Evolutionary conservation across 2,113 vertebrate genomes (phyloP), one percentile per base, ranked within the genome.

Genomic region (Hucho hucho): DNA sequence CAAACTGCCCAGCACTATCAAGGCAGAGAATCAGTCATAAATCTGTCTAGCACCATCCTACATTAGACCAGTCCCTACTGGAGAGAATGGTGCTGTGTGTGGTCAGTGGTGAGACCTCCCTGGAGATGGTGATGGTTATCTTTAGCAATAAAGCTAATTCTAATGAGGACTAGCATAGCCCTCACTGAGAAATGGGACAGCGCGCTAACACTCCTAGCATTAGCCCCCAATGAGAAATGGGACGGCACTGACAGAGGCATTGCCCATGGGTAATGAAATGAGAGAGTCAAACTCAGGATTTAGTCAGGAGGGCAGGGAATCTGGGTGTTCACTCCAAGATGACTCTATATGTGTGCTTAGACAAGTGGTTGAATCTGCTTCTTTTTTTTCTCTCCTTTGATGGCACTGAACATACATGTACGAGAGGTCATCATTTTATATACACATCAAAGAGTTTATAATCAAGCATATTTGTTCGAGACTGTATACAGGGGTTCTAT

Each of bases 21-120:
- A 37, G 24, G 67, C 46, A 16, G 32, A n/a, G 67, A 22, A 43
- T 61, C 66, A 49, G 75, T 16, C 43, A 29, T 64, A 70, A 25
- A 61, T 76, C 43, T 70, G 22, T 20, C 29, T 14, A 70, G 37
- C 37, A 37, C 37, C 37, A 26, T 37, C 56, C 56, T 6, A 25
- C 29, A 47, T 46, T 58, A 77, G 58, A 18, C 6, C 64, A 66
- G 26, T 16, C 47, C 16, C 28, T 12, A 37, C 16, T 37, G 64
- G 12, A 26, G 37, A 43, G 24, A 65, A 65, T 65, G 4, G 64
- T 3, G 26, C 25, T 67, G 29, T 37, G 16, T 37, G 29, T 67
- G 29, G 64, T 37, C 25, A 2, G 64, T 13, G 28, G 4, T 26
- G 13, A 20, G 64, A 67, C 64, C 58, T 67, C 64, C 64, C 64